A percentile compares a stretch with the other conserved stretches of the same genome.
These are phyloP conservation scores for Panagrolaimus sp. DNA, from an alignment of 1,140 invertebrate genomes.

Conservation along the genomic window DNA sequence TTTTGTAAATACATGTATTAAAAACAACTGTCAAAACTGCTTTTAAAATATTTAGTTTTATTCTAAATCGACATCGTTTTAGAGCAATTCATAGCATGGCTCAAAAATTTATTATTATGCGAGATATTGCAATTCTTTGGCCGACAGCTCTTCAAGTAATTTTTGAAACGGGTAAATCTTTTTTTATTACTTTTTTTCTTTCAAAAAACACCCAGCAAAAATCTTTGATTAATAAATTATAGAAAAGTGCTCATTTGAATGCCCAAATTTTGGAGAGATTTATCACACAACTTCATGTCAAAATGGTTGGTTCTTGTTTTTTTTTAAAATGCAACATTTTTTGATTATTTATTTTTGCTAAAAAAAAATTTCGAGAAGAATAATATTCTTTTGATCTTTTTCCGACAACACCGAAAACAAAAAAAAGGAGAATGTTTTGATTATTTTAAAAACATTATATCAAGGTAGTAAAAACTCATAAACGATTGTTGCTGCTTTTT, in stretches of 20 bases:
- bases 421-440: background rate
- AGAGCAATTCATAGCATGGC: background rate
- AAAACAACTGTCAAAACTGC: no score
- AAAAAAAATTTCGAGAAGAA: background rate
- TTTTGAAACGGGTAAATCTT: background rate
- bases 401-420: background rate
- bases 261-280: background rate
- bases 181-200: background rate
- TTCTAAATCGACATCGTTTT: no score
- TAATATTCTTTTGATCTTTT: background rate
- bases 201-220: background rate
- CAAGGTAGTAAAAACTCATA: background rate
- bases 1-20: no score
- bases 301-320: background rate
- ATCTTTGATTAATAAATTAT: background rate
- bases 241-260: slow-evolving; percentile 3
- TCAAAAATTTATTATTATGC: background rate
- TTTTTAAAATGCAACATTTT: background rate
- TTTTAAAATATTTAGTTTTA: no score
- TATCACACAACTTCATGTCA: background rate
- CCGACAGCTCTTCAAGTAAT: slow-evolving; percentile 3
- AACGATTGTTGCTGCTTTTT: no score
- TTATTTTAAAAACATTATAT: background rate
- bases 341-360: background rate
- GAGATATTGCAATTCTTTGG: background rate